Evolutionary conservation across 2,888 invertebrate genomes (phyloP).

Genomic region (Catotricha subobsoleta): DNA sequence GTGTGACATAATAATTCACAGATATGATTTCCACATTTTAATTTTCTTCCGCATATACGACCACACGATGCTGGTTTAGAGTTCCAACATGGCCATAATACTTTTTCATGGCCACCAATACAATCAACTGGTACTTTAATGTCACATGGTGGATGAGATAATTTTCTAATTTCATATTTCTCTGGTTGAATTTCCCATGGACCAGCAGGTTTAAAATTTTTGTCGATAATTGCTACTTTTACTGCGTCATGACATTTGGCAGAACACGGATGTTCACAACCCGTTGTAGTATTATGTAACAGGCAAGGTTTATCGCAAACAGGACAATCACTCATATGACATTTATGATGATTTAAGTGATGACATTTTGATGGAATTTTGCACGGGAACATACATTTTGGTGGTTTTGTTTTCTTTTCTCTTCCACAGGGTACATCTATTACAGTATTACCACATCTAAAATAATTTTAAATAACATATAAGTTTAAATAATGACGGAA

Average conservation of each 20-base stretch:
- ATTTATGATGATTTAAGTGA: constrained; percentile 60
- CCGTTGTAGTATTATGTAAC: constrained; percentile 25
- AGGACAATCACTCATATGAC: constrained; percentile 72
- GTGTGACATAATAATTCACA: constrained; percentile 58
- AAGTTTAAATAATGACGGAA: background rate
- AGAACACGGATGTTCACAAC: constrained; percentile 34
- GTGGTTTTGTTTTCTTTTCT: constrained; percentile 56
- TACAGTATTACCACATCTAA: constrained; percentile 63
- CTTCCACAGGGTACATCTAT: constrained; percentile 74
- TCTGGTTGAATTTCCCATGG: constrained; percentile 45
- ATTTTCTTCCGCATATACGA: constrained; percentile 47
- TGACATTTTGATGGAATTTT: constrained; percentile 67
- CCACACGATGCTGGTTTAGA: constrained; percentile 62
- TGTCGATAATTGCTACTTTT: constrained; percentile 38
- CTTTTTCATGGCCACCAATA: constrained; percentile 51
- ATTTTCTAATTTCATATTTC: constrained; percentile 32
- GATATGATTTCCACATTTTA: constrained; percentile 62
- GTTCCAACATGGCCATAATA: constrained; percentile 48
- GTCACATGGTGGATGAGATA: constrained; percentile 56
- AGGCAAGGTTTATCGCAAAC: constrained; percentile 62
- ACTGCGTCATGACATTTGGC: constrained; percentile 61
- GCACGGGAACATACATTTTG: constrained; percentile 40
- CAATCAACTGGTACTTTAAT: constrained; percentile 52
- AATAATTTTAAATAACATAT: constrained; percentile 28
- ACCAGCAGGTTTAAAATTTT: constrained; percentile 38